Conservation (phyloP, 1,140 invertebrate genomes). For the Manduca sexta region DNA sequence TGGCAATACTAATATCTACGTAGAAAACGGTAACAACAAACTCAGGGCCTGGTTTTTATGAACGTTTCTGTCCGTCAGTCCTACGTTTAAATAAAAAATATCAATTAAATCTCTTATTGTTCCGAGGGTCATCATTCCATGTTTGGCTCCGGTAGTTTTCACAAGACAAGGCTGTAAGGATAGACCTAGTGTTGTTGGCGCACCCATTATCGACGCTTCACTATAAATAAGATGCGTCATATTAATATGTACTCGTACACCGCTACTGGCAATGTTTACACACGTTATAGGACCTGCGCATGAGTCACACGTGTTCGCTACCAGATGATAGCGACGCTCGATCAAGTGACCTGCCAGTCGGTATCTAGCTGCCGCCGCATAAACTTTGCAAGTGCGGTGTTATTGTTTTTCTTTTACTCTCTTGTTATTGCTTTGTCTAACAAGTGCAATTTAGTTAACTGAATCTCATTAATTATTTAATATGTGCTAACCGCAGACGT, state of each 20-base stretch:
- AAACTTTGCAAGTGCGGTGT: conserved; percentile 20
- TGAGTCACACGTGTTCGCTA: conserved; percentile 45
- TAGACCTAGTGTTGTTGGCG: background rate
- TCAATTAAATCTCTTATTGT: too few species aligned
- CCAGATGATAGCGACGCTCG: conserved; percentile 40
- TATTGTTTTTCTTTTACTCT: conserved; percentile 8
- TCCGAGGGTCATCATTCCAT: conserved; percentile 2
- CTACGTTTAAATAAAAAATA: background rate
- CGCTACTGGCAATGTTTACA: conserved; percentile 49
- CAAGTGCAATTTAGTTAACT: background rate
- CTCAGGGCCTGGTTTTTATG: background rate
- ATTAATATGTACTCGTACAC: too few species aligned
- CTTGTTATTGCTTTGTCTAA: background rate
- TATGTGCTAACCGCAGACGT: conserved; percentile 1
- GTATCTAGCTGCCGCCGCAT: conserved; percentile 26
- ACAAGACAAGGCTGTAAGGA: conserved; percentile 30
- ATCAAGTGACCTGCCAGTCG: conserved; percentile 38
- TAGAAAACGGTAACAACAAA: background rate
- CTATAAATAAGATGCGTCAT: conserved; percentile 41
- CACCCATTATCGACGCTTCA: too few species aligned
- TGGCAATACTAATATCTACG: background rate
- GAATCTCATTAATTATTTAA: background rate
- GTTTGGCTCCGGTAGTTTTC: conserved; percentile 25
- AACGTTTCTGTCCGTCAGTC: background rate
- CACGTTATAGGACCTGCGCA: conserved; percentile 44